A percentile compares a stretch with the other conserved stretches of the same genome.
phyloP scores from a whole-genome alignment of 2,113 vertebrate genomes.

The Silurus meridionalis region DNA sequence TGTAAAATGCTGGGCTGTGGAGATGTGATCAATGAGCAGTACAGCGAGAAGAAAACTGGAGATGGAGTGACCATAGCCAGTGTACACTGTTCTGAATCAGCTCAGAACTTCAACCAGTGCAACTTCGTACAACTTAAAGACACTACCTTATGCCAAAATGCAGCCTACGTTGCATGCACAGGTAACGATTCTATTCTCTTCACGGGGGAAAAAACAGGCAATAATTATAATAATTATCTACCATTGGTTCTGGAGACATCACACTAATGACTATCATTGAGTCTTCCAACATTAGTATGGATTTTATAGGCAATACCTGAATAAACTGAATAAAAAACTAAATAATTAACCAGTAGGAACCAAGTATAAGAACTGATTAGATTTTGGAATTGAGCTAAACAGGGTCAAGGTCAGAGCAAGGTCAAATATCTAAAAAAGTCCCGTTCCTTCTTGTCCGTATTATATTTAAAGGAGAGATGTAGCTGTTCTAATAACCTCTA shows the following conservation, averaged over 20 bases:
- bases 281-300: too few relatives aligned
- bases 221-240: neutral
- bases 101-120: slow-evolving; percentile 19
- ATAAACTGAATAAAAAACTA: too few relatives aligned
- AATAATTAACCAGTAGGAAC: too few relatives aligned
- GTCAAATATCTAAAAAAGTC: neutral
- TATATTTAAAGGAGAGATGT: neutral
- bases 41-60: accelerated
- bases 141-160: accelerated
- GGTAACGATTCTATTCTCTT: slow-evolving; percentile 49
- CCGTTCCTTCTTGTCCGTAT: neutral
- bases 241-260: too few relatives aligned
- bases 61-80: neutral
- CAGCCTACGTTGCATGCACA: slow-evolving; percentile 60
- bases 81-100: neutral
- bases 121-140: slow-evolving; percentile 17
- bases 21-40: accelerated
- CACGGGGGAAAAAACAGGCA: neutral
- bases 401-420: neutral
- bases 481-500: too few relatives aligned
- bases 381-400: too few relatives aligned
- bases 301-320: too few relatives aligned
- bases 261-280: too few relatives aligned
- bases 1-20: slow-evolving; percentile 59
- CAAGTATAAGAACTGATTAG: too few relatives aligned